Conservation (phyloP, 2,888 invertebrate species). For the Drosophila diplacantha region DNA sequence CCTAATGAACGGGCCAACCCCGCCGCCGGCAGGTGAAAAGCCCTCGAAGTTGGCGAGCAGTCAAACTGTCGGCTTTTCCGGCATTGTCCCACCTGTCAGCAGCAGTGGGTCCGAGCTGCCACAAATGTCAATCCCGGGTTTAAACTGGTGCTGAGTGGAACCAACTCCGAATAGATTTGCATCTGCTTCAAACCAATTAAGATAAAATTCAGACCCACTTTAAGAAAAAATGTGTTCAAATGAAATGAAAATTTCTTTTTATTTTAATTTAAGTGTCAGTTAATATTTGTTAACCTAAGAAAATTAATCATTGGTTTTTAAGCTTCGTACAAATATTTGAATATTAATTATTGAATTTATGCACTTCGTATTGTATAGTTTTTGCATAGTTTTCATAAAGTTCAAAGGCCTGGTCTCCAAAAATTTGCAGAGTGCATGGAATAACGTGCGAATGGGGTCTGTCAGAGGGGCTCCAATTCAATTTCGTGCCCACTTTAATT, state of each 20-base stretch:
- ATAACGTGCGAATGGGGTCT: conserved; percentile 1
- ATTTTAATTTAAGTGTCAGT: not conserved
- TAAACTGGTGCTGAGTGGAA: not conserved
- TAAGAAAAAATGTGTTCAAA: not conserved
- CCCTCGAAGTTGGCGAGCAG: conserved; percentile 13
- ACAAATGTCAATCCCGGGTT: conserved; percentile 22
- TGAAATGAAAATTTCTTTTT: too few species aligned
- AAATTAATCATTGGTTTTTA: too few species aligned
- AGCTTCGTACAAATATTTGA: not conserved
- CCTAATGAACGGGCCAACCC: conserved; percentile 18
- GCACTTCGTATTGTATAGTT: too few species aligned
- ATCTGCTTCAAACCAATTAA: conserved; percentile 29
- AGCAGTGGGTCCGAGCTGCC: conserved; percentile 25
- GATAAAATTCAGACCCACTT: not conserved
- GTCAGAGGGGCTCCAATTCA: conserved; percentile 36
- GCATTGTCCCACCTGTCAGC: conserved; percentile 33
- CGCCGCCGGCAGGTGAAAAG: conserved; percentile 15
- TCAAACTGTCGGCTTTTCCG: conserved; percentile 18
- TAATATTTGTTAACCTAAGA: not conserved
- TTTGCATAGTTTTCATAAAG: too few species aligned
- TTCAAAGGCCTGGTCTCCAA: not conserved
- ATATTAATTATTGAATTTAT: too few species aligned
- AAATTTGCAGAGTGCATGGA: conserved; percentile 4
- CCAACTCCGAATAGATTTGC: conserved; percentile 9
- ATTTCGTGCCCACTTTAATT: conserved; percentile 63